These are phyloP conservation scores for Gonioctena quinquepunctata DNA, from an alignment of 1,140 invertebrate species.

Conservation along the genomic window DNA sequence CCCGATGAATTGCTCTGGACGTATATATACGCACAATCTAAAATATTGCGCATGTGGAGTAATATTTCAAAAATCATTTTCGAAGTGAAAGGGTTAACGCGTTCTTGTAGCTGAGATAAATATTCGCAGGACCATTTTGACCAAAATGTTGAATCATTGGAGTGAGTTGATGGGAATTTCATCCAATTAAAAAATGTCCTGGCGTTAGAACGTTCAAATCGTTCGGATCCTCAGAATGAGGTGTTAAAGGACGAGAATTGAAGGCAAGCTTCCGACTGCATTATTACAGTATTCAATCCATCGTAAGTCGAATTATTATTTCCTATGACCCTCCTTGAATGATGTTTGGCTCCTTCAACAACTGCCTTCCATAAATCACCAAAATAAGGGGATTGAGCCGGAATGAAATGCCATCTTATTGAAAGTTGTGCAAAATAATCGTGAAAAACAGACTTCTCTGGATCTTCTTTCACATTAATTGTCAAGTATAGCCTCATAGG, in stretches of 20 bases:
- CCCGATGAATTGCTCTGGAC: too few species aligned
- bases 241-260: constrained; percentile 26
- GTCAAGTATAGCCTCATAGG: too few species aligned
- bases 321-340: constrained; percentile 20
- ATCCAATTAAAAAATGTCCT: constrained; percentile 44
- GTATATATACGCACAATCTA: too few species aligned
- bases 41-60: too few species aligned
- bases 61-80: too few species aligned
- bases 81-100: too few species aligned
- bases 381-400: constrained; percentile 36
- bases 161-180: constrained; percentile 11
- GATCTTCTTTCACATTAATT: too few species aligned
- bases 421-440: background rate
- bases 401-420: constrained; percentile 48
- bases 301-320: constrained; percentile 22
- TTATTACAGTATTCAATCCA: constrained; percentile 26
- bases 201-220: constrained; percentile 32
- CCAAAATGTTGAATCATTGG: constrained; percentile 26
- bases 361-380: constrained; percentile 22
- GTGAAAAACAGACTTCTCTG: too few species aligned
- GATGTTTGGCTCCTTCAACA: constrained; percentile 15
- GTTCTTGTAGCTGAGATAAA: constrained; percentile 25
- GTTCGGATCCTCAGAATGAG: constrained; percentile 18
- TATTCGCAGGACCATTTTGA: constrained; percentile 29
- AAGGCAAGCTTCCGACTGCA: constrained; percentile 27